Evolutionary conservation across 1,140 invertebrate species (phyloP).

Genomic region (Elymnias hypermnestra): DNA sequence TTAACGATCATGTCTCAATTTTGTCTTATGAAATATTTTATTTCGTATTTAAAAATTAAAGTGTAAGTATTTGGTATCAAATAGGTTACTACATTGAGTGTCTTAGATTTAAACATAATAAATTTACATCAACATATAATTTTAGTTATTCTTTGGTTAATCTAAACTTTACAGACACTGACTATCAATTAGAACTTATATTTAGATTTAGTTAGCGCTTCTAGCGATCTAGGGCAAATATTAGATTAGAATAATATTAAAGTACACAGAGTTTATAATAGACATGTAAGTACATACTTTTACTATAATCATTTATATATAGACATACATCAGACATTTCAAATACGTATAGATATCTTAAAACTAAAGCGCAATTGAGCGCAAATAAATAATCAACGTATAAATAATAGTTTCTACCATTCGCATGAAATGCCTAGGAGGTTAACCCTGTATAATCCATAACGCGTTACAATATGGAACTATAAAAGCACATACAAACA

Average conservation of each 20-base stretch:
- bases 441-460: slow-evolving; percentile 69
- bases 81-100: background rate
- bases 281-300: slow-evolving; percentile 25
- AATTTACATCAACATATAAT: too few species aligned
- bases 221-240: slow-evolving; percentile 24
- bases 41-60: too few species aligned
- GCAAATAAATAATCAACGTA: slow-evolving; percentile 28
- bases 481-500: slow-evolving; percentile 1
- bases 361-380: slow-evolving; percentile 31
- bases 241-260: slow-evolving; percentile 13
- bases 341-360: too few species aligned
- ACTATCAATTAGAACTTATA: slow-evolving; percentile 1
- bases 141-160: slow-evolving; percentile 2
- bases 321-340: too few species aligned
- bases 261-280: slow-evolving; percentile 17
- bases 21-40: too few species aligned
- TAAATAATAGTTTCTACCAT: slow-evolving; percentile 16
- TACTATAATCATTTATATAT: slow-evolving; percentile 36
- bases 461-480: slow-evolving; percentile 35
- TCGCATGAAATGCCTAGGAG: slow-evolving; percentile 64
- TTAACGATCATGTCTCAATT: too few species aligned
- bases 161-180: background rate
- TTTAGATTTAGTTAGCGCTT: slow-evolving; percentile 17
- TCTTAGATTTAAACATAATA: background rate
- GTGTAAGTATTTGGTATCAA: slow-evolving; percentile 4